phyloP scores from a whole-genome alignment of 2,113 vertebrate species.

The Dasyurus viverrinus region DNA sequence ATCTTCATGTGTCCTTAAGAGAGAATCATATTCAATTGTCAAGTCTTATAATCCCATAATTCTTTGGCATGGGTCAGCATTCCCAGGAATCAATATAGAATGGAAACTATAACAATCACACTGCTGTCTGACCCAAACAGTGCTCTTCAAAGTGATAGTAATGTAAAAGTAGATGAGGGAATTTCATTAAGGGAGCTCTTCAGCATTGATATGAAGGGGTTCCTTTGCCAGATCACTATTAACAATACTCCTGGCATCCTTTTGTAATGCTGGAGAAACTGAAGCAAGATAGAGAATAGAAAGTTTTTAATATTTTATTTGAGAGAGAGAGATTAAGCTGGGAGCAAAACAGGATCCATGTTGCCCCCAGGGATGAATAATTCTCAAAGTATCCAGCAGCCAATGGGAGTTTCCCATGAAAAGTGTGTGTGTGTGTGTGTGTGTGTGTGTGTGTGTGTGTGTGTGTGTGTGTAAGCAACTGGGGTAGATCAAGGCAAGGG shows the following conservation, averaged over 20 bases:
- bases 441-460: too few species aligned
- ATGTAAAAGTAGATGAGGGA: conserved; percentile 96
- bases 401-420: too few species aligned
- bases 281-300: too few species aligned
- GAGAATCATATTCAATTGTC: conserved; percentile 97
- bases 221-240: conserved; percentile 97
- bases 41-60: conserved; percentile 72
- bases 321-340: too few species aligned
- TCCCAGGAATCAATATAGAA: conserved; percentile 94
- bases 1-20: conserved; percentile 90
- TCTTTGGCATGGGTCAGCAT: conserved; percentile 88
- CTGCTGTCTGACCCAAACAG: conserved; percentile 91
- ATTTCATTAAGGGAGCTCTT: conserved; percentile 98
- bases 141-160: conserved; percentile 92
- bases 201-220: conserved; percentile 95
- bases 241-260: conserved; percentile 97
- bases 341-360: too few species aligned
- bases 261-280: too few species aligned
- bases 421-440: too few species aligned
- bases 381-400: too few species aligned
- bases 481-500: too few species aligned
- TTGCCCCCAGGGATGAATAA: too few species aligned
- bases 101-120: conserved; percentile 95
- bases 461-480: too few species aligned
- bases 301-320: too few species aligned